A percentile compares a stretch with the other conserved stretches of the same genome.
These are phyloP conservation scores for Neogobius melanostomus DNA, from an alignment of 2,113 vertebrate species.

Conservation along the genomic window DNA sequence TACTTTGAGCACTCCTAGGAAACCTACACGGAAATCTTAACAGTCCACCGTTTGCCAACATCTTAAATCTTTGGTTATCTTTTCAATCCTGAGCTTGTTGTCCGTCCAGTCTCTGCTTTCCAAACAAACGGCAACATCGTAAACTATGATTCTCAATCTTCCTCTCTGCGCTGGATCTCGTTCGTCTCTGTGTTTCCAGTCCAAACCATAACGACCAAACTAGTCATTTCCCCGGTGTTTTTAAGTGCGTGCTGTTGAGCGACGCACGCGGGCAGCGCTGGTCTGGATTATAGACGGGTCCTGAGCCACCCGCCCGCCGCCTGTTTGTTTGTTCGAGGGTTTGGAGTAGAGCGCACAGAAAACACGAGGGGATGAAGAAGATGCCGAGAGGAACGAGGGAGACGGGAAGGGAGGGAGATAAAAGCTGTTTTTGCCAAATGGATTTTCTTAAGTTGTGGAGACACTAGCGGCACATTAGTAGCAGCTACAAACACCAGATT, in stretches of 20 bases:
- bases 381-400: background rate
- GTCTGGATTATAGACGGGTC: slow-evolving; percentile 68
- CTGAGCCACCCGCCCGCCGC: slow-evolving; percentile 61
- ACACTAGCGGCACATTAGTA: too few relatives aligned
- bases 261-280: slow-evolving; percentile 27
- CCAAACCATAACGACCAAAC: slow-evolving; percentile 33
- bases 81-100: too few relatives aligned
- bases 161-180: background rate
- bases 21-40: too few relatives aligned
- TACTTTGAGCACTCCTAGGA: too few relatives aligned
- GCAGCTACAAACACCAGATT: too few relatives aligned
- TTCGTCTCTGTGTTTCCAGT: slow-evolving; percentile 26
- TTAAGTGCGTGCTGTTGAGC: slow-evolving; percentile 10
- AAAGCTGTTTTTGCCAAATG: too few relatives aligned
- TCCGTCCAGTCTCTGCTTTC: too few relatives aligned
- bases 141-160: too few relatives aligned
- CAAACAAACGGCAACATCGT: too few relatives aligned
- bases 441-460: too few relatives aligned
- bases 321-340: slow-evolving; percentile 65
- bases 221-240: slow-evolving; percentile 1
- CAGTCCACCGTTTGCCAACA: too few relatives aligned
- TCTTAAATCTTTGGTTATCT: too few relatives aligned
- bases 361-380: background rate
- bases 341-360: slow-evolving; percentile 32
- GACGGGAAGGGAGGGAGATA: background rate